Evolutionary conservation across 2,797 vertebrate genomes (phyloP), one percentile per base, ranked within the genome.

Genomic region (Lemur catta): DNA sequence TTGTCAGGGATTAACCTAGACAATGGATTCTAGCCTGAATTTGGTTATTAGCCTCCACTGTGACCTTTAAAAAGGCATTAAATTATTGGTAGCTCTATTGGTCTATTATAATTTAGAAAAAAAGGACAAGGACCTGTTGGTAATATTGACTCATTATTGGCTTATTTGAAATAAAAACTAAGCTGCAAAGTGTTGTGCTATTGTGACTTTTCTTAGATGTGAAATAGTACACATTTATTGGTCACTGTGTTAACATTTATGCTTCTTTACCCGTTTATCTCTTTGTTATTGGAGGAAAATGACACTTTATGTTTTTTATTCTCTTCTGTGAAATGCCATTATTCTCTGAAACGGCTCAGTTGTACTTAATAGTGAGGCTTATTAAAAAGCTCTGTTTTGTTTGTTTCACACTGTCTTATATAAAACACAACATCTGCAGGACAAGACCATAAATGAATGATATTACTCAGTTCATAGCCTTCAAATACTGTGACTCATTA

Each of bases 301-400:
- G 50, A 59, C 5, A 91, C 55, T 81, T 93, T 48, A 13, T 86
- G 76, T 14, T 72, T 97, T 85, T 88, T 46, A 80, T 80, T 95
- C 67, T 93, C 38, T 67, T 57, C 55, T 43, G 46, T 75, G 59
- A 97, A 92, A 85, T 76, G 46, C 24, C 52, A 76, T 93, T 96
- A 92, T 92, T 94, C 89, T 85, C 89, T 74, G 90, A 92, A 95
- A 97, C 91, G 89, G 84, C 85, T 87, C 69, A n/a, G 79, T 94
- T 78, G 82, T 69, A 91, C 41, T 84, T 94, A 88, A 75, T 80
- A 71, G 76, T 72, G 80, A 89, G 81, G 88, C 41, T 96, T 93
- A 95, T 97, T 97, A 89, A 93, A 93, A 65, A 94, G 43, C 33
- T 89, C 71, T 48, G 14, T 59, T 95, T 97, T 96, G 57, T 93